A percentile compares a stretch with the other conserved stretches of the same genome.
Evolutionary conservation across 2,113 vertebrate genomes (phyloP).

Genomic region (Erythrocercus mccallii): DNA sequence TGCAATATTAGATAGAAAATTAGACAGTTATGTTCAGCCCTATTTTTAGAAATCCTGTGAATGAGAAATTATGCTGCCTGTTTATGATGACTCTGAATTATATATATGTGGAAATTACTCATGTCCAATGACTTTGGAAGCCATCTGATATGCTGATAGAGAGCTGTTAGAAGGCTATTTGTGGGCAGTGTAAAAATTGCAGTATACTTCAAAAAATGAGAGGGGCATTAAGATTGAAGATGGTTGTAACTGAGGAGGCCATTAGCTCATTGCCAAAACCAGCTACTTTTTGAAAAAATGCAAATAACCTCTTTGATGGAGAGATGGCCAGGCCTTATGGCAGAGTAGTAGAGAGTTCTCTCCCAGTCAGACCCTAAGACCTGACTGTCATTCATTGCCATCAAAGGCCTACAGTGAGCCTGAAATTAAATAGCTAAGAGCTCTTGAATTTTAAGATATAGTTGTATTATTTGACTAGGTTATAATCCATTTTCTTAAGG

Average conservation of each 20-base stretch:
- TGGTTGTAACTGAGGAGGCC: neutral
- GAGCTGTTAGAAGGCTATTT: neutral
- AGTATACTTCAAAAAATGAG: neutral
- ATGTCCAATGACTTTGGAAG: neutral
- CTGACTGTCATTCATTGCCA: neutral
- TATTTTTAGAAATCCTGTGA: neutral
- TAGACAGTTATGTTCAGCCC: neutral
- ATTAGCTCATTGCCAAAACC: neutral
- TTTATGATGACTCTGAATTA: neutral
- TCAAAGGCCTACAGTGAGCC: neutral
- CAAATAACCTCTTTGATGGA: neutral
- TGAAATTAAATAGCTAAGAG: neutral
- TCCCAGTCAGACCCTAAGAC: rapidly evolving
- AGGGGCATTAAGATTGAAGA: neutral
- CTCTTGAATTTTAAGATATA: neutral
- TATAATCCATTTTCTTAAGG: neutral
- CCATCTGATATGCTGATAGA: neutral
- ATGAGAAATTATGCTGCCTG: neutral
- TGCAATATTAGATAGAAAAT: neutral
- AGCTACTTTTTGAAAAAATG: neutral
- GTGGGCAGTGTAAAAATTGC: neutral
- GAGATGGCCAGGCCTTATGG: neutral
- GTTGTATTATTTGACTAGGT: neutral
- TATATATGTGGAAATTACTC: neutral
- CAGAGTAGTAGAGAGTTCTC: neutral